Percentiles rank a stretch among this genome's conserved stretches.
These are phyloP conservation scores for Lophotis ruficrista DNA, from an alignment of 2,113 vertebrate species.

Conservation along the genomic window DNA sequence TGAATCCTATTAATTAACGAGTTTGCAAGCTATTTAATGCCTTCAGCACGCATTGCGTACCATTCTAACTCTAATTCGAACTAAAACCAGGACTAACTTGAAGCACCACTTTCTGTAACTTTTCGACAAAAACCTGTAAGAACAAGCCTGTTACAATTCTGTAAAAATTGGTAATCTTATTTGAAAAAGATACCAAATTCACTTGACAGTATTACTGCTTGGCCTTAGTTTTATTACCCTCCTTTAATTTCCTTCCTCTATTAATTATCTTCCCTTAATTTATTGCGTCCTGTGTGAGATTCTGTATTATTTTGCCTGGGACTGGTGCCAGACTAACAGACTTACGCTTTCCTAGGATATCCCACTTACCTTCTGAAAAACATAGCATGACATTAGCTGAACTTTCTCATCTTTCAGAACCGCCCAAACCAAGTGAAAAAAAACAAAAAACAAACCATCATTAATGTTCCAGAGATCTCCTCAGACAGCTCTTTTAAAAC, in stretches of 20 bases:
- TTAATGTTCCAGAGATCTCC: slow-evolving; percentile 4
- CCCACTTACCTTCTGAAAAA: slow-evolving; percentile 48
- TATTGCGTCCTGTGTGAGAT: slow-evolving; percentile 48
- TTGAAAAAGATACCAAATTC: neutral
- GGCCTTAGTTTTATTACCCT: slow-evolving; percentile 9
- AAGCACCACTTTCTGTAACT: neutral
- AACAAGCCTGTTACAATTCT: neutral
- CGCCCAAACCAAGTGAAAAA: slow-evolving; percentile 10
- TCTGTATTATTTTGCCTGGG: slow-evolving; percentile 41
- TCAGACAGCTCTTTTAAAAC: neutral
- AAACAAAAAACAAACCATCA: neutral
- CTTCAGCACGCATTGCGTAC: fast-evolving
- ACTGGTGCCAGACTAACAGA: neutral
- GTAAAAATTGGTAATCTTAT: neutral
- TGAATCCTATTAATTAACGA: slow-evolving; percentile 11
- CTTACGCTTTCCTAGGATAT: slow-evolving; percentile 30
- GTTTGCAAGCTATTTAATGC: neutral
- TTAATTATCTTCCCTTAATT: slow-evolving; percentile 58
- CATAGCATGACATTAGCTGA: fast-evolving
- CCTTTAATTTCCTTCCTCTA: slow-evolving; percentile 67
- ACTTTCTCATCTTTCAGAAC: neutral
- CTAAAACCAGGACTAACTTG: neutral
- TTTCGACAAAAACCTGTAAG: neutral
- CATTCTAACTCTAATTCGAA: neutral
- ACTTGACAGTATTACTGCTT: slow-evolving; percentile 1